Evolutionary conservation across 2,797 vertebrate genomes (phyloP), one percentile per base, ranked within the genome.

Genomic region (Rhadinocentrus ornatus): DNA sequence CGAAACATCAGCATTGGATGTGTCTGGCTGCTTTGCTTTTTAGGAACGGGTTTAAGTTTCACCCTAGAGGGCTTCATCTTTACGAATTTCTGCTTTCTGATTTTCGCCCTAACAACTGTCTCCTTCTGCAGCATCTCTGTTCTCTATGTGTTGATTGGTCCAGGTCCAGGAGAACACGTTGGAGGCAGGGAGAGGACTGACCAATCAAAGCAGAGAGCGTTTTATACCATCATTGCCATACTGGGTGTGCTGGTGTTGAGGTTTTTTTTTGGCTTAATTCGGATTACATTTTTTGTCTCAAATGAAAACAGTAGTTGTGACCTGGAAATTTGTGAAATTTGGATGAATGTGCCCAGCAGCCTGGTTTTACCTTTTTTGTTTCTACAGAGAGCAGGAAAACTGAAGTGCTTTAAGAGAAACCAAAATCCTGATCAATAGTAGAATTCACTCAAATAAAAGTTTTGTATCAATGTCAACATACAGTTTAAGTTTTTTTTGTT

Each of bases 301-400:
- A 37, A 37, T 12, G 10, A 12, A 37, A 37, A 13, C 10, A 12
- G 12, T 13, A 1, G 2, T 3, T 37, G 35, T 37, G 35, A 37
- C 13, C 10, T 37, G 35, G 35, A 13, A 11, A 2, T 37, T 10
- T 37, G 10, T 12, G 10, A 37, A 13, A 12, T 75, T 13, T 69
- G 73, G 66, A 69, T 65, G 46, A 75, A 75, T 20, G 12, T 75
- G 9, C 73, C 73, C 55, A 65, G 61, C 48, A 59, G 66, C 1
- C 55, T 75, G 55, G 66, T 75, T 15, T 37, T 69, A 60, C 73
- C 73, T 5, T 29, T 69, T 41, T 20, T 75, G 22, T 75, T 59
- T 60, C 15, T 75, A 35, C 55, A 69, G 24, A 64, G 62, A 35
- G 0, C 66, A 46, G 48, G 73, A 3, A 75, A 64, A 60, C 20